Percentiles rank a stretch among this genome's conserved stretches.
Evolutionary conservation across 2,113 vertebrate genomes (phyloP).

Genomic region (Gasterosteus aculeatus): DNA sequence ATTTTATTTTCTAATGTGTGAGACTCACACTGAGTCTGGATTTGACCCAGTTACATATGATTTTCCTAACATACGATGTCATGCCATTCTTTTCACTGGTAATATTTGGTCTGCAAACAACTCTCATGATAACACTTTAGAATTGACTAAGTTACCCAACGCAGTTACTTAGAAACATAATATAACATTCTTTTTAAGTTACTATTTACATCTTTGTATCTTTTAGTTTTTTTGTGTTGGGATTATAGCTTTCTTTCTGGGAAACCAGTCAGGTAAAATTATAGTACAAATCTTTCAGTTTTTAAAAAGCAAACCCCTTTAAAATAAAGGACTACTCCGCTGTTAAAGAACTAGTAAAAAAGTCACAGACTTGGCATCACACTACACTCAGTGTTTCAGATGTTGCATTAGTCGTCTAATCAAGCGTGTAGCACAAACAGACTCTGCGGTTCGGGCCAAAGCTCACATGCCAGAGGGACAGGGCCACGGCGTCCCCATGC

Average conservation of each 20-base stretch:
- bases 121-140: conserved; percentile 18
- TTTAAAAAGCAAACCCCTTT: not conserved
- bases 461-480: conserved; percentile 44
- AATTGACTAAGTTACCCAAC: conserved; percentile 19
- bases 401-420: conserved; percentile 1
- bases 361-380: not conserved
- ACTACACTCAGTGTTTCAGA: conserved; percentile 3
- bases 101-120: conserved; percentile 7
- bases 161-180: not conserved
- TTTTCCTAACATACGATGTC: not conserved
- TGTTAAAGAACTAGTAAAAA: not conserved
- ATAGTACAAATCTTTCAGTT: not conserved
- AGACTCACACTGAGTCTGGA: not conserved
- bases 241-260: not conserved
- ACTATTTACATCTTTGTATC: not conserved
- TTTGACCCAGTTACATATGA: conserved; percentile 27
- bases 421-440: conserved; percentile 13
- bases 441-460: conserved; percentile 24
- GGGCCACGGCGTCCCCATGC: conserved; percentile 53
- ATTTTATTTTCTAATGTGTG: conserved; percentile 42
- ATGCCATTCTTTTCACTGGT: not conserved
- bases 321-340: not conserved
- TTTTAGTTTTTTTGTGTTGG: not conserved
- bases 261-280: not conserved
- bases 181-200: conserved; percentile 16